Conservation (phyloP, 2,113 vertebrate genomes). For the Spermophilus dauricus region DNA sequence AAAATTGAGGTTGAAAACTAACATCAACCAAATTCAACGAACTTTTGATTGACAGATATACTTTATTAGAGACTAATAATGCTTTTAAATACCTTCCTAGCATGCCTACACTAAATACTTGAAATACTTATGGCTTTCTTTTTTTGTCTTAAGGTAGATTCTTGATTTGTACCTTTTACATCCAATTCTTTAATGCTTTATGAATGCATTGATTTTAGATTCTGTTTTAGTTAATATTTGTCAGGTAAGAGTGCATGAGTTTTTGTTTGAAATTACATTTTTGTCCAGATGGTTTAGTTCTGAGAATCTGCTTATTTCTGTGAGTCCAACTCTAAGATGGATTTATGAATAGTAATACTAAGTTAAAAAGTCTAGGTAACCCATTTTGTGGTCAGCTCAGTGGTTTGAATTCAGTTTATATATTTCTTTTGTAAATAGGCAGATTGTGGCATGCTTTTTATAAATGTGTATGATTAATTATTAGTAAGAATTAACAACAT, state of each 20-base stretch:
- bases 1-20: slow-evolving; percentile 55
- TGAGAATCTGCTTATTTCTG: slow-evolving; percentile 65
- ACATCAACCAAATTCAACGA: slow-evolving; percentile 23
- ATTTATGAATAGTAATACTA: slow-evolving; percentile 57
- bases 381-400: background rate
- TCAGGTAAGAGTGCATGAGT: slow-evolving; percentile 55
- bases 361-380: slow-evolving; percentile 19
- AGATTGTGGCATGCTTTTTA: slow-evolving; percentile 43
- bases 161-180: background rate
- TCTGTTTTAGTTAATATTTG: slow-evolving; percentile 62
- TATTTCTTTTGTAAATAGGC: slow-evolving; percentile 1
- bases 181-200: slow-evolving; percentile 40
- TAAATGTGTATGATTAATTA: slow-evolving; percentile 45
- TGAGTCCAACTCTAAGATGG: slow-evolving; percentile 70
- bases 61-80: slow-evolving; percentile 13
- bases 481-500: slow-evolving; percentile 61
- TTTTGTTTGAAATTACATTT: slow-evolving; percentile 64
- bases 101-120: background rate
- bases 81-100: background rate
- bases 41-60: slow-evolving; percentile 11
- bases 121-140: slow-evolving; percentile 7
- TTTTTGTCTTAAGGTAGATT: background rate
- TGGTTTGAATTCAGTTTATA: background rate
- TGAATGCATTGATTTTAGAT: slow-evolving; percentile 52
- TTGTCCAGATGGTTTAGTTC: slow-evolving; percentile 23